Conservation (phyloP, 2,113 vertebrate species). For the Alexandromys fortis region DNA sequence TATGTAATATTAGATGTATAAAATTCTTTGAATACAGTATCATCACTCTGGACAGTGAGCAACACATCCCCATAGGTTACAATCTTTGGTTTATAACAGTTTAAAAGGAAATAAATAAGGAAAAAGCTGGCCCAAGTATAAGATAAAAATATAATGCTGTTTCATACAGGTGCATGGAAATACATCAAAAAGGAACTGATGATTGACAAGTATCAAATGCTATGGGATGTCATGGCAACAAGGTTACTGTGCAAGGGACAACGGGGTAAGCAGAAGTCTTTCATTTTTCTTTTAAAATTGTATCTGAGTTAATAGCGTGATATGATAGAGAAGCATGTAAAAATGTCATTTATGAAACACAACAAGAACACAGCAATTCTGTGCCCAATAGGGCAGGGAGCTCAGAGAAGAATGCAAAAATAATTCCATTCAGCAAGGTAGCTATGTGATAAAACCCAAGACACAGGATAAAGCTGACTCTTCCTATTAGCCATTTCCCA, state of each 20-base stretch:
- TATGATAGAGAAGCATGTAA: neutral
- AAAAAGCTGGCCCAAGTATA: neutral
- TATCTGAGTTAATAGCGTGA: neutral
- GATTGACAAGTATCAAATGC: neutral
- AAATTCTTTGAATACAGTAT: neutral
- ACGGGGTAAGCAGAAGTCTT: neutral
- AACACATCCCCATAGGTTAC: neutral
- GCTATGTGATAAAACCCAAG: neutral
- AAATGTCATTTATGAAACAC: neutral
- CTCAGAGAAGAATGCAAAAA: neutral
- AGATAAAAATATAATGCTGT: neutral
- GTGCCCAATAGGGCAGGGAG: neutral
- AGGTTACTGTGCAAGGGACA: neutral
- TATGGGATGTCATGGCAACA: neutral
- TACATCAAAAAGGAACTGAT: neutral
- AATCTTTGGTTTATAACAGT: neutral
- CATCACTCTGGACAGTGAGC: neutral
- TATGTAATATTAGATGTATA: neutral
- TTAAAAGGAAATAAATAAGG: slow-evolving; percentile 13
- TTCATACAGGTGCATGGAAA: neutral
- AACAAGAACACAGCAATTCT: neutral
- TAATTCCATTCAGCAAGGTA: neutral
- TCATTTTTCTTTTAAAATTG: neutral
- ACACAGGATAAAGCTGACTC: neutral
- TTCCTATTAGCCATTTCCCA: neutral